Base-by-base conservation (phyloP, 2,797 vertebrate genomes). In the Balearica regulorum region DNA sequence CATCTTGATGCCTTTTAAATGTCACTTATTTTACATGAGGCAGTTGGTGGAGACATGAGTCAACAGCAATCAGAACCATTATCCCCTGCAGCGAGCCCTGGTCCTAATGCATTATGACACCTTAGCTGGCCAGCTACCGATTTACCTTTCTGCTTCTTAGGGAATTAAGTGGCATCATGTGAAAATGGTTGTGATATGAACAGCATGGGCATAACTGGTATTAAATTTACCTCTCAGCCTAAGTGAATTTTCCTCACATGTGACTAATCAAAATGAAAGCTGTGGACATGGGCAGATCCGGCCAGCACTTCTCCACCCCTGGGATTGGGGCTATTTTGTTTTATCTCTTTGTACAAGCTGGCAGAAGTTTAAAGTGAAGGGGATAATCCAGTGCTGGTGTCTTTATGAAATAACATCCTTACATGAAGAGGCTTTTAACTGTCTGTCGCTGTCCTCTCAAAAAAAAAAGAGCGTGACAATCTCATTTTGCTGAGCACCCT, bases 191-290 rank as follows among this genome's bases (percentile, higher is more conserved):
- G 99, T 98, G 99, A 99, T 99, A 98, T 98, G 99, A 99, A 99
- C 99, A 99, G 99, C 99, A 99, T 99, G 99, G 98, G 98, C 98
- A 98, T 98, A 98, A 98, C 98, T 98, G 98, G 99, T 99, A 99
- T 99, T 98, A 98, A 98, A 98, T 98, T 98, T 98, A 98, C 98
- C 98, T 98, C 98, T 98, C 98, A 98, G 98, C 98, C 99, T 99
- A 99, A 99, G 99, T 99, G 99, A 99, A 99, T 99, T 99, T 98
- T 98, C 98, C 98, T 98, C 98, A 98, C 98, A 98, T 99, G 97
- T 98, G 98, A 98, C 98, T 99, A 99, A 99, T 99, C 99, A 99
- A 97, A 98, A 98, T 99, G 99, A 99, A 99, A 99, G 99, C 98
- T 98, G 97, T 93, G 98, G 98, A 99, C 99, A 99, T 98, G 98